Base-by-base conservation (phyloP, 2,888 invertebrate genomes). In the Helicoverpa assulta region DNA sequence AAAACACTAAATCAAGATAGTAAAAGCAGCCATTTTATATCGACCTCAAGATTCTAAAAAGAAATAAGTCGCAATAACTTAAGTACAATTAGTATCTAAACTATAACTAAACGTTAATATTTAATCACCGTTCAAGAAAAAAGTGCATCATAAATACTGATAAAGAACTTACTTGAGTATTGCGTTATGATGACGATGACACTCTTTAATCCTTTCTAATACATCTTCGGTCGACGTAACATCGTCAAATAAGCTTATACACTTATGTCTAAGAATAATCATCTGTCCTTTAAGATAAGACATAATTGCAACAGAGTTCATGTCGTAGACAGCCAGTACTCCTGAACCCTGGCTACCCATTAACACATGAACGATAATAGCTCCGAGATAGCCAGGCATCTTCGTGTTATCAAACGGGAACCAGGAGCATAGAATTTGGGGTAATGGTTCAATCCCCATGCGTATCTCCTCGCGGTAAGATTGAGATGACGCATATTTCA, bases 241-340 rank as follows among this genome's bases (percentile, higher is more conserved):
- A 2, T 72, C 76, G 0, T 82, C 85, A 78, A 92, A 92, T 67
- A 94, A 81, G 7, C 62, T 67, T 14, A 59, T 71, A 79, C 90
- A 90, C 81, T 91, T 89, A 18, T 83, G 82, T 59, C 69, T 85
- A 52, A 93, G 77, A 70, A 94, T 90, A 7, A 73, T 77, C 73
- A 90, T 81, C 75, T 94, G 93, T 0, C 93, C 94, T 77, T 91
- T 93, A 1, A 94, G 76, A 82, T 91, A 94, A 2, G 89, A 82
- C 91, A 93, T 91, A 4, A 93, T 83, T 4, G 89, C 85, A 0
- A 93, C 85, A 6, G 89, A 89, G 50, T 86, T 89, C 58, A 89
- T 84, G 72, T 94, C 94, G 51, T 88, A 93, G 1, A 71, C 83
- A 6, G 90, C 91, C 33, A 93, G n/a, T 0, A 90, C 71, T 16